A percentile compares a stretch with the other conserved stretches of the same genome.
Evolutionary conservation across 2,888 invertebrate genomes (phyloP).

Genomic region (Branchellion lobata): DNA sequence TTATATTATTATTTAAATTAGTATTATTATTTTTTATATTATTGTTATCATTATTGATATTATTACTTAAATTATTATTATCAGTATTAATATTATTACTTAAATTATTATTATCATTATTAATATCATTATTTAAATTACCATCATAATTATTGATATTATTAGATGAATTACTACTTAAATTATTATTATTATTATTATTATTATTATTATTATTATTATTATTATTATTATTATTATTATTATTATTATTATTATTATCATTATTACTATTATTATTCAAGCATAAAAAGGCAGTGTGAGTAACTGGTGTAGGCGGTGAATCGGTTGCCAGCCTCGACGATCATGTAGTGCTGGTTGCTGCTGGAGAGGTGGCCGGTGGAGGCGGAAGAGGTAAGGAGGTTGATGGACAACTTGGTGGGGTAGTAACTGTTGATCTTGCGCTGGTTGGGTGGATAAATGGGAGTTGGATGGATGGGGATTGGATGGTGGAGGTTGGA

Average conservation of each 20-base stretch:
- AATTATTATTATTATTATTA: slow-evolving; percentile 47
- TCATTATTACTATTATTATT: slow-evolving; percentile 41
- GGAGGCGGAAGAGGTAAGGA: slow-evolving; percentile 67
- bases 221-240: slow-evolving; percentile 46
- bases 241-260: slow-evolving; percentile 14
- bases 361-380: slow-evolving; percentile 55
- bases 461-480: too few species aligned
- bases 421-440: slow-evolving; percentile 92
- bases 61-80: too few species aligned
- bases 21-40: too few species aligned
- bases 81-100: too few species aligned
- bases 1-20: too few species aligned
- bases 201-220: slow-evolving; percentile 50
- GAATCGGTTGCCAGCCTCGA: slow-evolving; percentile 92
- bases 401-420: slow-evolving; percentile 84
- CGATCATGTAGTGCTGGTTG: slow-evolving; percentile 77
- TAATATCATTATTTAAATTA: too few species aligned
- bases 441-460: slow-evolving; percentile 65
- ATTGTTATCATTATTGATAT: too few species aligned
- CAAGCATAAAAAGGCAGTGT: too few species aligned
- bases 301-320: slow-evolving; percentile 91
- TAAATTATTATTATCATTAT: too few species aligned
- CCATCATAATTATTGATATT: not conserved
- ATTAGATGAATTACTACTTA: not conserved
- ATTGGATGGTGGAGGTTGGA: too few species aligned